Base-by-base conservation (phyloP, 2,888 invertebrate genomes). In the Chelonus formosanus region DNA sequence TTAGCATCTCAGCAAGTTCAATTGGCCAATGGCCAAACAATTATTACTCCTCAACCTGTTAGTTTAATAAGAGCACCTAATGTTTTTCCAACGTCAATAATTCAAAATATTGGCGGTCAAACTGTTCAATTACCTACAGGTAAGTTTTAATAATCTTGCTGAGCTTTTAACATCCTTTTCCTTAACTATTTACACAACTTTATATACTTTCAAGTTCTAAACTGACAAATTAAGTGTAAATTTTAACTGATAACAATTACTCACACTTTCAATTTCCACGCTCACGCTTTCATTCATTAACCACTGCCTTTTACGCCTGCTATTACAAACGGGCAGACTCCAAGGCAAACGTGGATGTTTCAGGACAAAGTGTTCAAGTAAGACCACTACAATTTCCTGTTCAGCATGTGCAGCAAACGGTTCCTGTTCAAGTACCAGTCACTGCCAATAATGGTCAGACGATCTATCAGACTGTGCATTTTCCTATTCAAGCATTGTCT, bases 401-500 rank as follows among this genome's bases (percentile, higher is more conserved):
- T 85, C 90, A 90, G 78, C 82, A 87, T 73, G 81, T 88, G 44
- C 88, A 86, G 74, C 92, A 91, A 78, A 91, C 94, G 67, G 94
- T 96, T 60, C 95, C 95, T 0, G 94, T 97, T 3, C 97, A 97
- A 84, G 94, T 96, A 68, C 96, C 96, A 1, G 94, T 96, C 71
- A 90, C 92, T 63, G 88, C 90, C 44, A 85, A 83, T 32, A 93
- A 92, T 83, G 97, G 97, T 0, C 97, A 97, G 85, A 97, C 97
- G 0, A 92, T 97, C 67, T 94, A 96, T 84, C 97, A 98, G 84
- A 97, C 97, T 0, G 92, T 98, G 0, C 97, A 97, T 82, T 91
- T 98, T 76, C 97, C 97, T 0, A 88, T 97, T 20, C 96, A 96
- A 84, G 89, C 95, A 52, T 85, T 91, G 48, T 86, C 89, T 0